Evolutionary conservation across 2,113 vertebrate genomes (phyloP).

Genomic region (Pandion haliaetus): DNA sequence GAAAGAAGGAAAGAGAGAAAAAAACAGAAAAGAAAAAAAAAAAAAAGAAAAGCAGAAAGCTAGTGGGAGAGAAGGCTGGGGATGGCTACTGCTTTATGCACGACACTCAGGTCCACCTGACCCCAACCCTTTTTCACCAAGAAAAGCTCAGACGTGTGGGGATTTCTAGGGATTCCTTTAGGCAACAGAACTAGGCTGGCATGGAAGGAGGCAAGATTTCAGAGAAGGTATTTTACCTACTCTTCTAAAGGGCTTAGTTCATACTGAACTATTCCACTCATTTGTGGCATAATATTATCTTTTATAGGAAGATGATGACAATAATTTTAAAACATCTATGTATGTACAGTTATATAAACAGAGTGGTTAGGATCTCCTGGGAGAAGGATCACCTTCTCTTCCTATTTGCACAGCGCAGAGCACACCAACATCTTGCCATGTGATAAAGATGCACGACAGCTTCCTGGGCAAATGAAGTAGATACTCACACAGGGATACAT

Average conservation of each 20-base stretch:
- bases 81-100: neutral
- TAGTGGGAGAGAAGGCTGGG: neutral
- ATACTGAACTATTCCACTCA: neutral
- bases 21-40: rapidly evolving
- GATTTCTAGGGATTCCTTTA: neutral
- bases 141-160: neutral
- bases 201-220: neutral
- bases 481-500: neutral
- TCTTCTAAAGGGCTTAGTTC: neutral
- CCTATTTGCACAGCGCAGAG: neutral
- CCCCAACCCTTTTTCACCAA: neutral
- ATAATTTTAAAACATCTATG: neutral
- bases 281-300: neutral
- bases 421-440: neutral
- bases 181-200: neutral
- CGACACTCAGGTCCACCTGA: neutral
- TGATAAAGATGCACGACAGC: neutral
- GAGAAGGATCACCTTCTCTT: neutral
- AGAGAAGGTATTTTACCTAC: neutral
- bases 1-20: neutral
- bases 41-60: neutral
- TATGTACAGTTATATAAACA: neutral
- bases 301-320: neutral
- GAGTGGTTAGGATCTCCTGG: neutral
- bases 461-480: rapidly evolving